phyloP scores from a whole-genome alignment of 2,113 vertebrate species.

The Orthochromis indermauri region DNA sequence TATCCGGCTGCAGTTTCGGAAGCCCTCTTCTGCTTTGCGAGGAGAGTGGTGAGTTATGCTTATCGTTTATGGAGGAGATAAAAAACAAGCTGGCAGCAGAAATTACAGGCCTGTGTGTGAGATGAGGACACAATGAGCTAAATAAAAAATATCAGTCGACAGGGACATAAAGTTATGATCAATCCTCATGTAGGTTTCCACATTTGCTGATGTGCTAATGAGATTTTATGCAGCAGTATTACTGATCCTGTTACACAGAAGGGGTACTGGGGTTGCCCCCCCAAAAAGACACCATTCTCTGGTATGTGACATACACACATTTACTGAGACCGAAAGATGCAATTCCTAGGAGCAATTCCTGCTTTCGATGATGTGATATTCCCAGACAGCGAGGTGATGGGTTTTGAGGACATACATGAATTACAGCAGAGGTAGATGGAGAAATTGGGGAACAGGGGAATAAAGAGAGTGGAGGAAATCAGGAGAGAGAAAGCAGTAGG shows the following conservation, averaged over 20 bases:
- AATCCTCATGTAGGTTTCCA: conserved; percentile 4
- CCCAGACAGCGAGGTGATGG: conserved; percentile 10
- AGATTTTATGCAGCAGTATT: neutral
- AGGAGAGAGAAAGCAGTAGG: neutral
- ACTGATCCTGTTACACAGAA: neutral
- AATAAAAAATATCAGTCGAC: conserved; percentile 24
- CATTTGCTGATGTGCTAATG: neutral
- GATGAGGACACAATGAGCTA: conserved; percentile 23
- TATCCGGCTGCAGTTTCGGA: neutral
- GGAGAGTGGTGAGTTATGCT: conserved; percentile 20
- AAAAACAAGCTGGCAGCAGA: conserved; percentile 32
- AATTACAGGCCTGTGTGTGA: conserved; percentile 16
- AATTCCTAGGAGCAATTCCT: neutral
- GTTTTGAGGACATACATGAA: conserved; percentile 37
- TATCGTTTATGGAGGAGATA: conserved; percentile 32
- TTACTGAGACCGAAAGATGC: neutral
- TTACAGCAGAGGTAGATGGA: conserved; percentile 17
- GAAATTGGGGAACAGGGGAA: neutral
- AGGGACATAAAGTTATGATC: conserved; percentile 10
- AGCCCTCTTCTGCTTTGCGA: neutral
- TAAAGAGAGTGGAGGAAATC: neutral
- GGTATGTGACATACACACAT: neutral
- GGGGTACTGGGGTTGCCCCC: neutral
- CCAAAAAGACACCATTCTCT: neutral
- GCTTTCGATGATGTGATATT: neutral